A percentile compares a stretch with the other conserved stretches of the same genome.
Evolutionary conservation across 2,797 vertebrate genomes (phyloP).

Genomic region (Myotis daubentonii): DNA sequence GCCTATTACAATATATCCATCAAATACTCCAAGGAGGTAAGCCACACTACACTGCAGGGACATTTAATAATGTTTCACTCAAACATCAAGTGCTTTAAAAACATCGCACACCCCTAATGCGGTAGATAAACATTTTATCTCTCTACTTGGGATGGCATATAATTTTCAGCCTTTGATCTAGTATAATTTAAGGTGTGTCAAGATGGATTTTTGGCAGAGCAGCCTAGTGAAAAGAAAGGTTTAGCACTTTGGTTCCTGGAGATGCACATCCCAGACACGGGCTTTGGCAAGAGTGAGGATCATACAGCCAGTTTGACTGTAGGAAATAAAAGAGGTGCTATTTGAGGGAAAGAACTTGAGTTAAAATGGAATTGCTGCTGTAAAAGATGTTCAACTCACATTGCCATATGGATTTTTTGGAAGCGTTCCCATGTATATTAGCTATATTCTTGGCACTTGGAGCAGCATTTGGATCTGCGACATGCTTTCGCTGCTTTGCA

Average conservation of each 20-base stretch:
- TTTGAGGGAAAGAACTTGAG: conserved; percentile 59
- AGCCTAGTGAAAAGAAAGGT: conserved; percentile 51
- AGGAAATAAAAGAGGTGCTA: conserved; percentile 66
- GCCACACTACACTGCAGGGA: conserved; percentile 34
- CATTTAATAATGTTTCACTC: conserved; percentile 50
- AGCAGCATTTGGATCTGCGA: not conserved
- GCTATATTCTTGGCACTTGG: not conserved
- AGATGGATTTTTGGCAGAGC: conserved; percentile 36
- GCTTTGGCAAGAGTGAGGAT: conserved; percentile 2
- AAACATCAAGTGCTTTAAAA: conserved; percentile 52
- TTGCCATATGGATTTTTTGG: conserved; percentile 71
- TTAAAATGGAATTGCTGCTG: conserved; percentile 53
- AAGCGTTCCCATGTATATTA: conserved; percentile 55
- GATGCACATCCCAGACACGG: conserved; percentile 57
- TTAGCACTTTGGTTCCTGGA: conserved; percentile 39
- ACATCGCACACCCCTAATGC: not conserved
- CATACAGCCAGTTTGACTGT: conserved; percentile 38
- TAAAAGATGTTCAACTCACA: conserved; percentile 69
- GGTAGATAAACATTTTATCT: conserved; percentile 63
- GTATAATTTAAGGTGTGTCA: conserved; percentile 48
- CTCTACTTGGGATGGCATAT: conserved; percentile 29
- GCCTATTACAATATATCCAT: conserved; percentile 75
- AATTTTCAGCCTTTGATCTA: conserved; percentile 69
- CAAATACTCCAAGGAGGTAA: conserved; percentile 73
- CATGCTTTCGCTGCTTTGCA: conserved; percentile 40